Base-by-base conservation (phyloP, 1,140 invertebrate species). In the Drosophila guanche region DNA sequence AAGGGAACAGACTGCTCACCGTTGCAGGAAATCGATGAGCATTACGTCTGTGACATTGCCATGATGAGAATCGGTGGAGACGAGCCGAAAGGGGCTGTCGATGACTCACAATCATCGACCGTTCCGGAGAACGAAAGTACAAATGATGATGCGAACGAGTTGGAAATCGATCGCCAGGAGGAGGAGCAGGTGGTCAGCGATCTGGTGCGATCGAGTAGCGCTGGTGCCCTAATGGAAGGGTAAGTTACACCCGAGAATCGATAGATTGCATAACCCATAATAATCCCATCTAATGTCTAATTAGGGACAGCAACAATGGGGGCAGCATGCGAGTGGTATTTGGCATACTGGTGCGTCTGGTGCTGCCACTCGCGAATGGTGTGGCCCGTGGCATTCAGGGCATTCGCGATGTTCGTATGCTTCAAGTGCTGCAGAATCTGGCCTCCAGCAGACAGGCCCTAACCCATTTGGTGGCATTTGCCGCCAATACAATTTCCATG, bases 401-500 rank as follows among this genome's bases (percentile, higher is more conserved):
- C 5, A 89, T 91, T 14, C 72, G 90, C 4, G 90, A 90, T 79
- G 78, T 78, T 37, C 83, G 83, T 2, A 69, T 91, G n/a, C 40
- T 90, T 10, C 72, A 67, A 16, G 73, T 78, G 5, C 62, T 91
- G 8, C 76, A 79, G 58, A 83, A 88, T 57, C 45, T 91, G 46
- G 76, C 83, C 51, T 76, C 86, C 23, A 91, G 92, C 42, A 81
- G 91, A 20, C 91, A 92, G 62, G 58, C 92, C 0, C 69, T 93
- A 16, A 92, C 92, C 42, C 91, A 92, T 42, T 40, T 93, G 37
- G 70, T 92, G 22, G 92, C 92, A 12, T 93, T 92, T 66, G 75
- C 93, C 2, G 92, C 91, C 10, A 93, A 93, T 62, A 93, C 90
- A n/a, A 76, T 93, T 43, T 92, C 92, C 10, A 65, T 90, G 67